Conservation (phyloP, 2,888 invertebrate genomes). For the Drosophila pseudotalamancana region DNA sequence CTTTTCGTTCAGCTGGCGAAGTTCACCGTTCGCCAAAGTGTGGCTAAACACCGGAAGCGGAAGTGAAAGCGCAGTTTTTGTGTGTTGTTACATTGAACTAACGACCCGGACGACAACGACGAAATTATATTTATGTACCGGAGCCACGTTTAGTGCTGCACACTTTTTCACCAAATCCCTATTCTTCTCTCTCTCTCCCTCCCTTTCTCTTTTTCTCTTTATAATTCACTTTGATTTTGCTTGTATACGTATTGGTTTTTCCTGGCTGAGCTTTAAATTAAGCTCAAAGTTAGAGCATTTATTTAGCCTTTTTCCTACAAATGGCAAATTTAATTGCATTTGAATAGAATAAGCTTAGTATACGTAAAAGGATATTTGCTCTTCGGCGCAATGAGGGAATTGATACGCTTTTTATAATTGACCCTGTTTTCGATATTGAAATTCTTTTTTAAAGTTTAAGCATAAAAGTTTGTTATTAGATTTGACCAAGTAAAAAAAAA, state of each 20-base stretch:
- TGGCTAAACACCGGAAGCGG: conserved; percentile 75
- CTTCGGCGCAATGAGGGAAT: neutral
- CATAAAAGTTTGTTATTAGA: conserved; percentile 35
- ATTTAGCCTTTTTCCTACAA: too few relatives aligned
- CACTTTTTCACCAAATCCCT: neutral
- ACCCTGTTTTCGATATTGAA: conserved; percentile 32
- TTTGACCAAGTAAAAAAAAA: conserved; percentile 12
- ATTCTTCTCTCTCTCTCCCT: neutral
- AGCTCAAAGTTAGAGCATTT: neutral
- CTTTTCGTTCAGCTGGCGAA: conserved; percentile 12
- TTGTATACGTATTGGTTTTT: conserved; percentile 41
- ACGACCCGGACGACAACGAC: conserved; percentile 57
- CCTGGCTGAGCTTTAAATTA: neutral
- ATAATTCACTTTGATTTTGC: neutral
- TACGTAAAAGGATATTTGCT: neutral
- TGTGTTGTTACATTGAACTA: conserved; percentile 58
- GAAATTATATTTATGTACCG: conserved; percentile 68
- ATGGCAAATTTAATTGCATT: too few relatives aligned
- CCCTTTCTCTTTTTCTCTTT: neutral
- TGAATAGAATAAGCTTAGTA: too few relatives aligned
- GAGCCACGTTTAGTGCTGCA: conserved; percentile 22
- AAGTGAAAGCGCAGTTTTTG: conserved; percentile 75
- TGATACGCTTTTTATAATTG: neutral
- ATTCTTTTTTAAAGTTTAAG: conserved; percentile 43
- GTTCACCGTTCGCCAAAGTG: conserved; percentile 58